phyloP scores from a whole-genome alignment of 2,113 vertebrate species.

The Nothoprocta pentlandii region DNA sequence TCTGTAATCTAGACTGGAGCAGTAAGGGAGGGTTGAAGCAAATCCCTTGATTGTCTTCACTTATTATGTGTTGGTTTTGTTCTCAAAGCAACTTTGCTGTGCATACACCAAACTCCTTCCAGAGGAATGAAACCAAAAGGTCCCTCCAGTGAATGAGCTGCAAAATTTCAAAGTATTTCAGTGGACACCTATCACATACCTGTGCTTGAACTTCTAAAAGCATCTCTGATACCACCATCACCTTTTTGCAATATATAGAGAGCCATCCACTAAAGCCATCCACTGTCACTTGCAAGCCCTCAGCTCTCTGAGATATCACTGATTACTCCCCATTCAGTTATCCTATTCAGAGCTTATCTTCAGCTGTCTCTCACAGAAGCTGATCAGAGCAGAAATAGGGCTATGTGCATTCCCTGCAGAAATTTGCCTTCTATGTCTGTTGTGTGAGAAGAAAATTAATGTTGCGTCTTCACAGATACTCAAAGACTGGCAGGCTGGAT shows the following conservation, averaged over 20 bases:
- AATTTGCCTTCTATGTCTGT: background rate
- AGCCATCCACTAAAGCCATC: background rate
- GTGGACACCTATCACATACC: background rate
- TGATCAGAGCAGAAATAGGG: background rate
- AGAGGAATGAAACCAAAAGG: background rate
- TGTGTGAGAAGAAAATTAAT: background rate
- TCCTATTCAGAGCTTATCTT: background rate
- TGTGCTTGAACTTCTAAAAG: background rate
- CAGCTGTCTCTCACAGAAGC: background rate
- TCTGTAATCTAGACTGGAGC: background rate
- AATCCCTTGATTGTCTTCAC: background rate
- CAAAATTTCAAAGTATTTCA: background rate
- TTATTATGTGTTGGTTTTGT: background rate
- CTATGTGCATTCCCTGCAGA: background rate
- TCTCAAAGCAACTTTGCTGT: background rate
- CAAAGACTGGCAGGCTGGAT: background rate
- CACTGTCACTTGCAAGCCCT: background rate
- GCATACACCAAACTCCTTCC: background rate
- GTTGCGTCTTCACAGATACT: background rate
- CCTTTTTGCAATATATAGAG: background rate
- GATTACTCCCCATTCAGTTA: background rate
- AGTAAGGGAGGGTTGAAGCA: background rate
- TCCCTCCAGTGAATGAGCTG: background rate
- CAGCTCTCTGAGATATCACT: background rate
- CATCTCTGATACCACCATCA: background rate